phyloP scores from a whole-genome alignment of 2,113 vertebrate species.

The Campylorhamphus procurvoides region DNA sequence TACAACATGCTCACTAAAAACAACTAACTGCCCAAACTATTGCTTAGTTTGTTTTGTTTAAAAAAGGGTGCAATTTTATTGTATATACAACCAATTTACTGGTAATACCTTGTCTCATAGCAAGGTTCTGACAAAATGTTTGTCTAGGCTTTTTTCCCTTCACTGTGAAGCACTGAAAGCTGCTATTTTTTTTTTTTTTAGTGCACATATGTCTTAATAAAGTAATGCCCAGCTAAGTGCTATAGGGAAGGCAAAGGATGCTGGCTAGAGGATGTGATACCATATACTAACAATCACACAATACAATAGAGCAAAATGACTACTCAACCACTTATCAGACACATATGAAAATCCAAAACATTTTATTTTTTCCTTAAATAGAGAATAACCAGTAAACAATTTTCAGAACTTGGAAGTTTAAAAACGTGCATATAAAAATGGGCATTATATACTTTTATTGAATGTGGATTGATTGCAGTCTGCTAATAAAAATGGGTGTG shows the following conservation, averaged over 20 bases:
- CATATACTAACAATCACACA: slow-evolving; percentile 86
- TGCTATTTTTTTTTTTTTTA: slow-evolving; percentile 83
- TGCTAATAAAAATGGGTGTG: slow-evolving; percentile 88
- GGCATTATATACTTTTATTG: slow-evolving; percentile 86
- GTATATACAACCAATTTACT: slow-evolving; percentile 93
- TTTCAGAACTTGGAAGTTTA: slow-evolving; percentile 90
- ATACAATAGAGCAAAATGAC: slow-evolving; percentile 86
- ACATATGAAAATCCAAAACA: slow-evolving; percentile 87
- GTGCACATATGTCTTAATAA: slow-evolving; percentile 97
- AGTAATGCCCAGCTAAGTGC: slow-evolving; percentile 97
- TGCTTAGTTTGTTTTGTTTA: slow-evolving; percentile 93
- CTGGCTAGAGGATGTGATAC: slow-evolving; percentile 85
- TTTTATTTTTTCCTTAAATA: slow-evolving; percentile 89
- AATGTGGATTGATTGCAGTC: slow-evolving; percentile 85
- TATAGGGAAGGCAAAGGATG: slow-evolving; percentile 88
- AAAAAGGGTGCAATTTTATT: slow-evolving; percentile 96
- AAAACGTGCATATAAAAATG: slow-evolving; percentile 94
- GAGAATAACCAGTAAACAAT: slow-evolving; percentile 91
- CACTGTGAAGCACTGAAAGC: slow-evolving; percentile 94
- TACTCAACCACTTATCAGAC: slow-evolving; percentile 87
- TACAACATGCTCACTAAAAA: slow-evolving; percentile 89
- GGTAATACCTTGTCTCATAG: slow-evolving; percentile 90
- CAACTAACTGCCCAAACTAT: slow-evolving; percentile 96
- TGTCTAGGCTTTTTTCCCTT: slow-evolving; percentile 96
- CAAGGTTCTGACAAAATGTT: slow-evolving; percentile 93